A percentile compares a stretch with the other conserved stretches of the same genome.
Conservation (phyloP, 1,140 invertebrate genomes). For the Scaptomyza graminum region DNA sequence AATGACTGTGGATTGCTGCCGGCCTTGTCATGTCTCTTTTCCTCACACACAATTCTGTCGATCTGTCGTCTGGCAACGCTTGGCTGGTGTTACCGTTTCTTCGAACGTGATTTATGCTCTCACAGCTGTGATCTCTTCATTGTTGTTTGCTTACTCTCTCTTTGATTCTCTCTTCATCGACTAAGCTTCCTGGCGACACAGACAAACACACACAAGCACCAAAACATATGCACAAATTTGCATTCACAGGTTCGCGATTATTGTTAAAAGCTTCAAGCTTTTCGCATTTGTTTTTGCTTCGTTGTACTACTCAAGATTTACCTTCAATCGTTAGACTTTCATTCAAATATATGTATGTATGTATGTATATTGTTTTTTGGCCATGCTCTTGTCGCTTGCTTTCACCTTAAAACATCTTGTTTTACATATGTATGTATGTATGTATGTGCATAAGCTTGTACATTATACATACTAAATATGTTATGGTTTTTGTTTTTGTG, state of each 20-base stretch:
- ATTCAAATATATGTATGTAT: neutral
- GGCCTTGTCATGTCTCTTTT: slow-evolving; percentile 19
- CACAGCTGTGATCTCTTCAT: slow-evolving; percentile 20
- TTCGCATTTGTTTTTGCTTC: neutral
- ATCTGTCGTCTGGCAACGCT: slow-evolving; percentile 31
- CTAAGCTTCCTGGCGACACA: neutral
- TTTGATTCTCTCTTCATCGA: neutral
- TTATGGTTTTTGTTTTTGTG: neutral
- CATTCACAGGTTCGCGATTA: slow-evolving; percentile 6
- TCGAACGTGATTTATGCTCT: neutral
- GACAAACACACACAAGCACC: neutral
- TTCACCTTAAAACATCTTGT: slow-evolving; percentile 4
- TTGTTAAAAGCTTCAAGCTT: slow-evolving; percentile 9
- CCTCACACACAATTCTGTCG: neutral
- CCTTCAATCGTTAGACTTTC: slow-evolving; percentile 3
- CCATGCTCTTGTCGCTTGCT: slow-evolving; percentile 12
- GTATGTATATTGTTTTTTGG: slow-evolving; percentile 5
- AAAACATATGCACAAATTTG: slow-evolving; percentile 7
- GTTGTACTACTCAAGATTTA: too few species aligned
- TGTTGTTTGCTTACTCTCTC: neutral
- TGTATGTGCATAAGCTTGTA: neutral
- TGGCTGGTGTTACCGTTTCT: slow-evolving; percentile 6
- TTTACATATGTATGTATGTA: slow-evolving; percentile 11
- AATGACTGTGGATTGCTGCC: slow-evolving; percentile 16
- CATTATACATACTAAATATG: too few species aligned